Percentiles rank a stretch among this genome's conserved stretches.
These are phyloP conservation scores for Deroplatys truncata DNA, from an alignment of 2,888 invertebrate species.

Conservation along the genomic window DNA sequence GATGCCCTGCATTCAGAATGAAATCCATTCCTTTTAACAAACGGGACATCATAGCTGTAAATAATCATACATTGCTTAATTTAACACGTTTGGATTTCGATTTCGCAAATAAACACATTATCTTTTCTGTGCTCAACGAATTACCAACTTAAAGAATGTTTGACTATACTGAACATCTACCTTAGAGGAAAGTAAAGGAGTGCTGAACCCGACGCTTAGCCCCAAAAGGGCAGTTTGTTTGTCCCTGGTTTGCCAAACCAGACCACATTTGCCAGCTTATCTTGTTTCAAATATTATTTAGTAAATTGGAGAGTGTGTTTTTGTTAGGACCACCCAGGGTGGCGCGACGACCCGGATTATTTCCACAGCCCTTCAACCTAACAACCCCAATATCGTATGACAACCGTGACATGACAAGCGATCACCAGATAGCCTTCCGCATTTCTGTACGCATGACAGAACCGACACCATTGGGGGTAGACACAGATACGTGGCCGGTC, in stretches of 20 bases:
- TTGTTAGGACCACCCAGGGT: neutral
- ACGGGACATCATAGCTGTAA: no score
- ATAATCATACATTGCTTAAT: no score
- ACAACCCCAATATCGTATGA: neutral
- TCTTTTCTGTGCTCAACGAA: no score
- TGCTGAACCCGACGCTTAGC: neutral
- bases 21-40: no score
- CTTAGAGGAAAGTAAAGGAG: neutral
- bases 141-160: no score
- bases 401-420: neutral
- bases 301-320: neutral
- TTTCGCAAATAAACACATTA: no score
- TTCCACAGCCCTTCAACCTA: neutral
- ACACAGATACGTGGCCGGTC: neutral
- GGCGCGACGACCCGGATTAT: neutral
- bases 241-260: neutral
- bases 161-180: neutral
- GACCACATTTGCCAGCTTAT: neutral
- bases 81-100: no score
- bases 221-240: neutral
- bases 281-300: neutral
- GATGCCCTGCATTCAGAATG: no score
- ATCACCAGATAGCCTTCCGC: neutral
- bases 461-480: neutral
- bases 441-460: neutral